Evolutionary conservation across 2,113 vertebrate genomes (phyloP).

Genomic region (Anser brachyrhynchus): DNA sequence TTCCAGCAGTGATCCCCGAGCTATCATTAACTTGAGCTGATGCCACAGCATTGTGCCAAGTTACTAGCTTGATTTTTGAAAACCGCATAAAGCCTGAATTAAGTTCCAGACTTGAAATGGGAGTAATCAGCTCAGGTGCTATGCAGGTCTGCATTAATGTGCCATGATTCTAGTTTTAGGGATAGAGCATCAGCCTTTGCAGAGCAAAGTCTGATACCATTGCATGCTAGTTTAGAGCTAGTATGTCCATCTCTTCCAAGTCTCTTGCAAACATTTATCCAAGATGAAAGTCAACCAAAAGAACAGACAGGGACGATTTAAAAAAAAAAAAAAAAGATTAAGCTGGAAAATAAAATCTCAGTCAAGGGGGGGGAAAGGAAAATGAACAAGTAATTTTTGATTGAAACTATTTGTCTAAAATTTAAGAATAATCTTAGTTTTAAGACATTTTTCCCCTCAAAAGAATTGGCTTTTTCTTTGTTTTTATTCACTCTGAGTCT

Average conservation of each 20-base stretch:
- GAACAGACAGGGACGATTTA: neutral
- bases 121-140: neutral
- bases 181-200: neutral
- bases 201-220: rapidly evolving
- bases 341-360: neutral
- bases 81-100: neutral
- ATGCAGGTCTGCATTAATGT: neutral
- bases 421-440: neutral
- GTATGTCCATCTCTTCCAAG: neutral
- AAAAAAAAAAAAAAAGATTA: neutral
- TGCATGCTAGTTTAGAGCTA: neutral
- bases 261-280: neutral
- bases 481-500: neutral
- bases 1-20: neutral
- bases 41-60: neutral
- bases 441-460: rapidly evolving
- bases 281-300: neutral
- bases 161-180: neutral
- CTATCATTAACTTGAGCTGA: neutral
- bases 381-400: neutral
- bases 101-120: neutral
- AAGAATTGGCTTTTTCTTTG: neutral
- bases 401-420: neutral
- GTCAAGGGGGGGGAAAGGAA: neutral
- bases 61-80: neutral